Evolutionary conservation across 2,888 invertebrate genomes (phyloP).

Genomic region (Leucoma salicis): DNA sequence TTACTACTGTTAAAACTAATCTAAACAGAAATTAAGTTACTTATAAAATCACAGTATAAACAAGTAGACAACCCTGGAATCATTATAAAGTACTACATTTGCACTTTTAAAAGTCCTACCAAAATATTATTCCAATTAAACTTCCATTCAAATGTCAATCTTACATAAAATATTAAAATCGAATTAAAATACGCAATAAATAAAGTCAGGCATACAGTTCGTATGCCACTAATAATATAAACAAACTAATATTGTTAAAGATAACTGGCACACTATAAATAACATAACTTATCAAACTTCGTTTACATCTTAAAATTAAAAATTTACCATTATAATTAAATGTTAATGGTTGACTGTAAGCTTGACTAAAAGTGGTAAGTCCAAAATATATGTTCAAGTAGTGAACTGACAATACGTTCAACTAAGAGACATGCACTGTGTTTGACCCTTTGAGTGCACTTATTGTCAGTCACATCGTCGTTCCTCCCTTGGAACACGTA

Average conservation of each 20-base stretch:
- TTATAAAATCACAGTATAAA: slow-evolving; percentile 72
- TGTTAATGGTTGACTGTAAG: slow-evolving; percentile 21
- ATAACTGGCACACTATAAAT: slow-evolving; percentile 27
- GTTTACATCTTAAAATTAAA: slow-evolving; percentile 23
- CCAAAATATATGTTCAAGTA: too few relatives aligned
- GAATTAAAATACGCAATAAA: slow-evolving; percentile 31
- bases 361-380: slow-evolving; percentile 10
- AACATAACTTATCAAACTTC: slow-evolving; percentile 32
- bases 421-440: too few relatives aligned
- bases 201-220: slow-evolving; percentile 25
- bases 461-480: too few relatives aligned
- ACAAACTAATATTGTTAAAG: slow-evolving; percentile 11
- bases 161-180: slow-evolving; percentile 15
- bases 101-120: slow-evolving; percentile 17
- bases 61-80: slow-evolving; percentile 31
- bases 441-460: too few relatives aligned
- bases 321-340: too few relatives aligned
- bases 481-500: too few relatives aligned
- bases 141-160: slow-evolving; percentile 11
- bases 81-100: slow-evolving; percentile 18
- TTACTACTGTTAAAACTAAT: slow-evolving; percentile 48
- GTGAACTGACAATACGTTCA: too few relatives aligned
- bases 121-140: slow-evolving; percentile 18
- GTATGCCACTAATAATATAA: slow-evolving; percentile 14
- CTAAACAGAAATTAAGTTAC: slow-evolving; percentile 48